Percentiles rank a stretch among this genome's conserved stretches.
Evolutionary conservation across 2,888 invertebrate species (phyloP).

Genomic region (Agonopterix alstromeriana): DNA sequence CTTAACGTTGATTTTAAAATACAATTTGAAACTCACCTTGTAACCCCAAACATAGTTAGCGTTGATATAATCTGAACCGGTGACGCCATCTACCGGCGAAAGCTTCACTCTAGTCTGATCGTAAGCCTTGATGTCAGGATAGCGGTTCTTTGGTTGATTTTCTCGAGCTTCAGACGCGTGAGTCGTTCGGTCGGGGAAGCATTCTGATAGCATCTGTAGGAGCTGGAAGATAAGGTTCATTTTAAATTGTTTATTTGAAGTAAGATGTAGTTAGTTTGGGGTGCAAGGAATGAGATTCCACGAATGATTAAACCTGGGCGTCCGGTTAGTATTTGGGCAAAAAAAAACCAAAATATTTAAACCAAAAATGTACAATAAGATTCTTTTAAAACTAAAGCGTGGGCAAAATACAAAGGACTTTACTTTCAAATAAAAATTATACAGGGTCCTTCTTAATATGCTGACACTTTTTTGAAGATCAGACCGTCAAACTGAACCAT

Average conservation of each 20-base stretch:
- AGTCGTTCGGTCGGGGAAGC: constrained; percentile 91
- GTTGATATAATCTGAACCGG: constrained; percentile 93
- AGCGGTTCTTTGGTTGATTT: constrained; percentile 91
- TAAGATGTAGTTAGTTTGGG: no score
- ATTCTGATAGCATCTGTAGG: constrained; percentile 85
- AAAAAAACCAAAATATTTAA: no score
- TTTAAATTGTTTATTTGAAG: no score
- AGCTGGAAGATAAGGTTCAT: constrained; percentile 27
- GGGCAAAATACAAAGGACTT: no score
- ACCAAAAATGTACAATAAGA: no score
- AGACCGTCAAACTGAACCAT: no score
- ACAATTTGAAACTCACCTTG: constrained; percentile 60
- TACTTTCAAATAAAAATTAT: not conserved
- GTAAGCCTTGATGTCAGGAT: constrained; percentile 94
- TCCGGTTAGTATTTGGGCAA: no score
- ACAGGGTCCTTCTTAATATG: no score
- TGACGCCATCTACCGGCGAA: constrained; percentile 84
- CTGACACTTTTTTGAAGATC: no score
- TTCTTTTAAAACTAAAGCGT: no score
- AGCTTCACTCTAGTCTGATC: constrained; percentile 94
- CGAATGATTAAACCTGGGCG: no score
- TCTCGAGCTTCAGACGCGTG: constrained; percentile 91
- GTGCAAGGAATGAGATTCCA: no score
- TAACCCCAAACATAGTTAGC: constrained; percentile 94
- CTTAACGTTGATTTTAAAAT: not conserved